A percentile compares a stretch with the other conserved stretches of the same genome.
These are phyloP conservation scores for Albula glossodonta DNA, from an alignment of 2,113 vertebrate species.

Conservation along the genomic window DNA sequence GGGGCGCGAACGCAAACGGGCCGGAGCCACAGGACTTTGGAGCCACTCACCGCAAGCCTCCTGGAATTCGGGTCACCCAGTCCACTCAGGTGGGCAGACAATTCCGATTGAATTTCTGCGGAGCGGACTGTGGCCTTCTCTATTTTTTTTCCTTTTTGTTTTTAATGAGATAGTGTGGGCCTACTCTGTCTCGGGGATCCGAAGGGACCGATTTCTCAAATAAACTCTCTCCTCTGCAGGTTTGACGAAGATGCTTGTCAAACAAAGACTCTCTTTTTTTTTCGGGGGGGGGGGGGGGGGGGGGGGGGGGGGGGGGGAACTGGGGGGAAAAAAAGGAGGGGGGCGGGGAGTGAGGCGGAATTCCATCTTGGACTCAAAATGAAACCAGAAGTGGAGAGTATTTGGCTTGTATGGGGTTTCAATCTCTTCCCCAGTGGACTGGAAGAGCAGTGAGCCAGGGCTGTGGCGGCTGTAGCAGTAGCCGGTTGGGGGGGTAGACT, in stretches of 20 bases:
- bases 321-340: background rate
- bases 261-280: constrained; percentile 57
- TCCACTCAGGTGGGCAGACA: background rate
- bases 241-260: background rate
- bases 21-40: no score
- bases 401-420: constrained; percentile 64
- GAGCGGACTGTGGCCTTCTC: no score
- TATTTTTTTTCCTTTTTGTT: background rate
- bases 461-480: background rate
- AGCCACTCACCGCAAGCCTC: background rate
- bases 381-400: constrained; percentile 45
- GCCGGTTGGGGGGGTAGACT: constrained; percentile 15
- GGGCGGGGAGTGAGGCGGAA: constrained; percentile 41
- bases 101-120: background rate
- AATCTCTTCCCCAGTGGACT: constrained; percentile 23
- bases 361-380: constrained; percentile 40
- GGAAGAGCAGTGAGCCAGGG: background rate
- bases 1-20: constrained; percentile 23
- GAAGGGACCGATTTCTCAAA: background rate
- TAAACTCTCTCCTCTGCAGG: constrained; percentile 1
- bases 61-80: background rate
- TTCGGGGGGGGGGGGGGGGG: no score
- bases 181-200: background rate
- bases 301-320: no score
- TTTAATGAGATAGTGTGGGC: background rate